phyloP scores from a whole-genome alignment of 2,797 vertebrate genomes.

The Bradypodion pumilum region DNA sequence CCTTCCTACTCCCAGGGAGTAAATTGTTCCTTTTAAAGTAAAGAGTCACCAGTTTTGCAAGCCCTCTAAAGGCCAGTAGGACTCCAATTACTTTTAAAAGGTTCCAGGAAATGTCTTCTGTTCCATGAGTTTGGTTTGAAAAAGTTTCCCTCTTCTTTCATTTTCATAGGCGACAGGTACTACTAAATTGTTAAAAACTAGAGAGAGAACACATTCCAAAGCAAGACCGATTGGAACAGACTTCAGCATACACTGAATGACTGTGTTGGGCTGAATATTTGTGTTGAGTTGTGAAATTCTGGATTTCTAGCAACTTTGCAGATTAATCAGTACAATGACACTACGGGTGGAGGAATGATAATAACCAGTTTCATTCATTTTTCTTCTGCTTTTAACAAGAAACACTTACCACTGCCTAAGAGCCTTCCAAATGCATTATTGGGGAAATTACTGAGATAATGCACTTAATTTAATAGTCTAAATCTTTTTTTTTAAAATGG shows the following conservation, averaged over 20 bases:
- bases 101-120: slow-evolving; percentile 13
- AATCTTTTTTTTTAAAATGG: not conserved
- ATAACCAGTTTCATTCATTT: not conserved
- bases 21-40: not conserved
- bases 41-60: not conserved
- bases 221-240: not conserved
- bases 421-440: not conserved
- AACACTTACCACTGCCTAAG: not conserved
- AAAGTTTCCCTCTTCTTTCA: not conserved
- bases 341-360: not conserved
- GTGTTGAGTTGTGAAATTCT: not conserved
- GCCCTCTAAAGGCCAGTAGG: not conserved
- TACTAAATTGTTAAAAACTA: not conserved
- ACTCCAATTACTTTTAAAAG: slow-evolving; percentile 30
- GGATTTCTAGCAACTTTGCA: not conserved
- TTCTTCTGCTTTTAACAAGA: not conserved
- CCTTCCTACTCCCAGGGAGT: not conserved
- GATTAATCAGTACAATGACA: not conserved
- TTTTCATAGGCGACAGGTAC: not conserved
- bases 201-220: not conserved
- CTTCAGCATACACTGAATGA: not conserved
- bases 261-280: not conserved
- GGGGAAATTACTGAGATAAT: slow-evolving; percentile 10
- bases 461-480: not conserved
- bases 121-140: not conserved